Percentiles rank a stretch among this genome's conserved stretches.
Conservation (phyloP, 1,140 invertebrate species). For the Thaumatotibia leucotreta region DNA sequence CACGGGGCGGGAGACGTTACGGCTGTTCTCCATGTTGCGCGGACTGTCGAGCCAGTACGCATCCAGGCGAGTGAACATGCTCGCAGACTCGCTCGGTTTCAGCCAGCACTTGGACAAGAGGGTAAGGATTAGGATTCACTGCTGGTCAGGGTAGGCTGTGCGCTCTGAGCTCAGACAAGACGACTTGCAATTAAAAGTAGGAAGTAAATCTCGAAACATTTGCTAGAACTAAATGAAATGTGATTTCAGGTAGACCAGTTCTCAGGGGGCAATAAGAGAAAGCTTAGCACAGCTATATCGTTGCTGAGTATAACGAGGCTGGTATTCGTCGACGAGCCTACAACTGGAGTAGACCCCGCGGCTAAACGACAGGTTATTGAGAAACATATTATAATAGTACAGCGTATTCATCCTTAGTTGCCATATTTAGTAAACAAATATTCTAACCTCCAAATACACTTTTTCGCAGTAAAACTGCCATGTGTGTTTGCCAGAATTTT, state of each 20-base stretch:
- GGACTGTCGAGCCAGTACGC: constrained; percentile 74
- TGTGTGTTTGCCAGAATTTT: too few species aligned
- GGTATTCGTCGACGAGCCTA: constrained; percentile 92
- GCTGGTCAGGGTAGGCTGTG: too few species aligned
- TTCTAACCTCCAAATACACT: too few species aligned
- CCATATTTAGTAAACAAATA: too few species aligned
- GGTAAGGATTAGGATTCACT: too few species aligned
- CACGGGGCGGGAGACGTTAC: constrained; percentile 84
- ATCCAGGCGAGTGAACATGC: constrained; percentile 23
- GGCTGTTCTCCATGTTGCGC: constrained; percentile 82
- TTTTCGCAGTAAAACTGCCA: too few species aligned
- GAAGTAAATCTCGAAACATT: too few species aligned
- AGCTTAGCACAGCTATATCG: constrained; percentile 95
- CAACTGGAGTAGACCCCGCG: constrained; percentile 89
- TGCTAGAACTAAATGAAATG: too few species aligned
- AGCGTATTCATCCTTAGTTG: too few species aligned
- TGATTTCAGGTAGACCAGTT: constrained; percentile 77
- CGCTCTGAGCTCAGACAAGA: too few species aligned
- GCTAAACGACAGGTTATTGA: constrained; percentile 80
- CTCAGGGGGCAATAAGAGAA: constrained; percentile 96
- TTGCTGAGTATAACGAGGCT: constrained; percentile 91
- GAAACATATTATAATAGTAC: constrained; percentile 2
- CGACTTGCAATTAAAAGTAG: too few species aligned
- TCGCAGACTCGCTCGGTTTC: constrained; percentile 73
- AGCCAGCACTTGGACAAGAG: constrained; percentile 75